Evolutionary conservation across 1,140 invertebrate genomes (phyloP).

Genomic region (Telenomus remus): DNA sequence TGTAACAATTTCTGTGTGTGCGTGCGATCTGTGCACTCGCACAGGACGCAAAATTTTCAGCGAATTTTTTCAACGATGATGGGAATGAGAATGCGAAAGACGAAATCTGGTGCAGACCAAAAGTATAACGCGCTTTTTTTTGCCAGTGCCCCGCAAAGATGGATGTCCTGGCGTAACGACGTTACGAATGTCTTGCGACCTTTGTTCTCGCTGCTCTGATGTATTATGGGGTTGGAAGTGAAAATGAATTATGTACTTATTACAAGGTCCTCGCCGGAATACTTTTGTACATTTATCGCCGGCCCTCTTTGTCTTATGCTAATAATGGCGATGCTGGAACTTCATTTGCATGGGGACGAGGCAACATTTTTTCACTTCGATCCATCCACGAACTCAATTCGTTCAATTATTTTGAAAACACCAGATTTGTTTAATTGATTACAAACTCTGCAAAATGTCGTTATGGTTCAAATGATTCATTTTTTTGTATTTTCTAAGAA

Average conservation of each 20-base stretch:
- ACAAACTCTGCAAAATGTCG: too few species aligned
- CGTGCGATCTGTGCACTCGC: conserved; percentile 12
- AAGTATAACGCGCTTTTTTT: conserved; percentile 17
- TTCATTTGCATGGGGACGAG: neutral
- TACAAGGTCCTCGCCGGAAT: conserved; percentile 4
- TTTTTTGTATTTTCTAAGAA: too few species aligned
- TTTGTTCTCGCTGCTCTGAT: conserved; percentile 29
- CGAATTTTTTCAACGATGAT: conserved; percentile 22
- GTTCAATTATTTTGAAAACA: too few species aligned
- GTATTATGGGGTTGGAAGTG: conserved; percentile 31
- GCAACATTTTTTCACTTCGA: too few species aligned
- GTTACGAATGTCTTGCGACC: conserved; percentile 16
- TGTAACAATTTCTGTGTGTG: conserved; percentile 34
- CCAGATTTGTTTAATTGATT: too few species aligned
- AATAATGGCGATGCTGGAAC: neutral
- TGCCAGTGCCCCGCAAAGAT: conserved; percentile 6
- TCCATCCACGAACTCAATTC: too few species aligned
- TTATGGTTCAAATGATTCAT: too few species aligned
- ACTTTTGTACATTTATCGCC: neutral
- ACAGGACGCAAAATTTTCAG: conserved; percentile 30
- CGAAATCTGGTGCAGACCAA: conserved; percentile 16
- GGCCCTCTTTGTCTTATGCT: neutral
- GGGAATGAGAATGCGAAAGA: conserved; percentile 21
- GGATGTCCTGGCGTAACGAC: conserved; percentile 14
- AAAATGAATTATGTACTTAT: conserved; percentile 42